These are phyloP conservation scores for Tupaia tana DNA, from an alignment of 2,113 vertebrate species.

Conservation along the genomic window DNA sequence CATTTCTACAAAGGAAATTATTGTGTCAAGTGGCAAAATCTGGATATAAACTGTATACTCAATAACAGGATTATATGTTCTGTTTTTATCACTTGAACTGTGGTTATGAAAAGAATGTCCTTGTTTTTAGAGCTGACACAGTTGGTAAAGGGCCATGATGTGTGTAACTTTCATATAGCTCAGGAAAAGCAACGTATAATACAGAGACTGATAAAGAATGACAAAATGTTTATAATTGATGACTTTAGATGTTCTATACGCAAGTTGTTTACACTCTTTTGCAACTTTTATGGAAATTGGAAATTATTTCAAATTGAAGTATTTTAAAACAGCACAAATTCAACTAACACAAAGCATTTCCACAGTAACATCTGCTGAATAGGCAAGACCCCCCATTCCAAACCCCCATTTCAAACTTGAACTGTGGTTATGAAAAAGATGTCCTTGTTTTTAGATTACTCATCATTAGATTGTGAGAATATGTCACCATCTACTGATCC, in stretches of 20 bases:
- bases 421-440: too few species aligned
- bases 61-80: not conserved
- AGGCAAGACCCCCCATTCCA: not conserved
- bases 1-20: not conserved
- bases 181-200: not conserved
- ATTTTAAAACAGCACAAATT: constrained; percentile 1
- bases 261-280: not conserved
- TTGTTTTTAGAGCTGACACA: not conserved
- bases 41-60: not conserved
- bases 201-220: not conserved
- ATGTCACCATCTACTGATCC: not conserved
- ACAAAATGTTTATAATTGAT: not conserved
- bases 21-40: not conserved
- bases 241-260: not conserved
- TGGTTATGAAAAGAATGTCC: not conserved
- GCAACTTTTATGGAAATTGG: not conserved
- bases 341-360: not conserved
- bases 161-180: not conserved
- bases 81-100: not conserved
- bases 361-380: not conserved
- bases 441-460: too few species aligned
- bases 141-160: not conserved
- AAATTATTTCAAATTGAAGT: constrained; percentile 34
- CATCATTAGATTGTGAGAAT: not conserved
- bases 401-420: not conserved